phyloP scores from a whole-genome alignment of 1,140 invertebrate species.

The Pentalonia nigronervosa region DNA sequence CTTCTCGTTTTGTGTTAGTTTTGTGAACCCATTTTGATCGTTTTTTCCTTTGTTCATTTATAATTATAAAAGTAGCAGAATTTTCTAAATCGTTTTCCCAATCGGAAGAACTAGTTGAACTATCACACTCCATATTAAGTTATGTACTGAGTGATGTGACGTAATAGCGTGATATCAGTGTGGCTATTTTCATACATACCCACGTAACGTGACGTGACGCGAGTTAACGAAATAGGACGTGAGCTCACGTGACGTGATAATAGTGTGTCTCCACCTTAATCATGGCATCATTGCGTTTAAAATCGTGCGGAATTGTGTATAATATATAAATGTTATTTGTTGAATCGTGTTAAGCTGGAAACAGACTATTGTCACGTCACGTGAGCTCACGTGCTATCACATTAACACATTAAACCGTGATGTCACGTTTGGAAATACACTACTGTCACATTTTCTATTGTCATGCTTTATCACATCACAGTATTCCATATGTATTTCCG shows the following conservation, averaged over 20 bases:
- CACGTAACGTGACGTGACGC: constrained; percentile 15
- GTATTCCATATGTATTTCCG: constrained; percentile 26
- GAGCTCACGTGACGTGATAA: constrained; percentile 9
- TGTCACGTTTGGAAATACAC: no score
- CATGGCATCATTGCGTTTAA: no score
- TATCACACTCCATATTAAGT: neutral
- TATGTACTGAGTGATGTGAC: neutral
- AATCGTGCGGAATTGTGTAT: no score
- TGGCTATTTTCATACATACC: constrained; percentile 14
- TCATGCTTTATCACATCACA: no score
- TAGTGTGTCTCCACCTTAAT: neutral
- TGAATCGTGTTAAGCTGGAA: no score
- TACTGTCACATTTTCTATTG: no score
- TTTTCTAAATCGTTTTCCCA: constrained; percentile 19
- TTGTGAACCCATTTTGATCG: neutral
- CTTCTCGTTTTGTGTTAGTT: constrained; percentile 3
- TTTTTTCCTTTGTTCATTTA: constrained; percentile 5
- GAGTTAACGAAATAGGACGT: constrained; percentile 17
- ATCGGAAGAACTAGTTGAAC: neutral
- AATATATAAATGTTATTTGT: no score
- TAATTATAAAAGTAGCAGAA: neutral
- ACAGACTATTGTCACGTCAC: no score
- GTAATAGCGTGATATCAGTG: neutral
- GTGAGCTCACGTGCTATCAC: neutral
- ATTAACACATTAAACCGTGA: no score